Evolutionary conservation across 2,797 vertebrate genomes (phyloP), one percentile per base, ranked within the genome.

Genomic region (Chelon labrosus): DNA sequence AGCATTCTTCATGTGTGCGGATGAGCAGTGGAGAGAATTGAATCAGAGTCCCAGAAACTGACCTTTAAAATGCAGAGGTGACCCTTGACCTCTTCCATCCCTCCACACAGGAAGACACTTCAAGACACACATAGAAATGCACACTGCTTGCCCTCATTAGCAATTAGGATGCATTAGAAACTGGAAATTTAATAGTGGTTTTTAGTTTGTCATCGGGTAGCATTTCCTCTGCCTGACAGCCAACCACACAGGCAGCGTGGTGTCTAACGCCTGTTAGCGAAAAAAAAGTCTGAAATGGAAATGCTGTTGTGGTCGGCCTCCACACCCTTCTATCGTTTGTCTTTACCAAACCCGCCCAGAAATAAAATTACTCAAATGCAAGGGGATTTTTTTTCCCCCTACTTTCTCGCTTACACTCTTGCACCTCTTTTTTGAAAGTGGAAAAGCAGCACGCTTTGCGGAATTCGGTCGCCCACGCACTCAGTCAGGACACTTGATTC

Each of bases 401-500:
- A 35, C 55, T 74, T 53, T 75, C 68, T 78, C 56, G 56, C 73
- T 75, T 79, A 64, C 54, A 65, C 75, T 77, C 57, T 55, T 61
- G 60, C 72, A 67, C 63, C 63, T 78, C 56, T 73, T 77, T 88
- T 81, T 89, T 72, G 82, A 79, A 67, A 91, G 85, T 90, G 90
- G 91, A 93, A 94, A 94, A 93, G 88, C 88, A 93, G 93, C 85
- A 88, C 81, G 60, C 88, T 89, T 86, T 89, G 87, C 42, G 82
- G 91, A 94, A 94, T 94, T 80, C 83, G 70, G 88, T 91, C 89
- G 82, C 92, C 94, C 91, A 93, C 92, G 79, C 90, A 90, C 85
- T 77, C 79, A 89, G 88, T 91, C 91, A 91, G 89, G 92, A 94
- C 91, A 93, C 92, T 95, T 94, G 93, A 95, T 94, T 94, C 92